These are phyloP conservation scores for Formicarius rufipectus DNA, from an alignment of 2,113 vertebrate genomes.

Conservation along the genomic window DNA sequence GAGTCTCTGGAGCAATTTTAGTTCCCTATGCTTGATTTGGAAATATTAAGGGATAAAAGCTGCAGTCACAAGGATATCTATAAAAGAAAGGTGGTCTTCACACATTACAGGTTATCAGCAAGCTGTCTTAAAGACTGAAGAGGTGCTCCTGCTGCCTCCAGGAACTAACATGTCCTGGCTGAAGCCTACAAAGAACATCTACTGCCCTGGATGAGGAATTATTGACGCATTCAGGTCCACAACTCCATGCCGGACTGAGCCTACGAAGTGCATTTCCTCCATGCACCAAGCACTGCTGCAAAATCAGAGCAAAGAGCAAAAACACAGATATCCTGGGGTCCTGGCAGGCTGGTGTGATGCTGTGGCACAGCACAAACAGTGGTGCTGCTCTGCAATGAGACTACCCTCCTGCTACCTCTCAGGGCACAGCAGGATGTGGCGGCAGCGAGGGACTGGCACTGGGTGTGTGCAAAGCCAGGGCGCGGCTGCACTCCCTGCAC, in stretches of 20 bases:
- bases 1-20: background rate
- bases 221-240: too few species aligned
- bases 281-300: background rate
- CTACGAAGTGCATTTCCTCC: background rate
- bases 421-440: background rate
- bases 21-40: background rate
- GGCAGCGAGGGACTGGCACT: rapidly evolving
- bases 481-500: background rate
- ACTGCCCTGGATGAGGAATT: background rate
- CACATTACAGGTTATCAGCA: background rate
- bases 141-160: background rate
- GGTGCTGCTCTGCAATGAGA: rapidly evolving
- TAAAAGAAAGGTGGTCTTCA: background rate
- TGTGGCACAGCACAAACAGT: rapidly evolving
- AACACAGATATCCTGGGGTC: background rate
- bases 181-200: background rate
- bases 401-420: rapidly evolving
- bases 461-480: background rate
- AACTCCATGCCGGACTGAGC: background rate
- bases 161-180: background rate
- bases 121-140: background rate
- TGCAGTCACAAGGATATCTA: background rate
- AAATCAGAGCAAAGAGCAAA: background rate
- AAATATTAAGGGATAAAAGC: background rate
- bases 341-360: background rate